Evolutionary conservation across 2,113 vertebrate species (phyloP).

Genomic region (Crotalus viridis): DNA sequence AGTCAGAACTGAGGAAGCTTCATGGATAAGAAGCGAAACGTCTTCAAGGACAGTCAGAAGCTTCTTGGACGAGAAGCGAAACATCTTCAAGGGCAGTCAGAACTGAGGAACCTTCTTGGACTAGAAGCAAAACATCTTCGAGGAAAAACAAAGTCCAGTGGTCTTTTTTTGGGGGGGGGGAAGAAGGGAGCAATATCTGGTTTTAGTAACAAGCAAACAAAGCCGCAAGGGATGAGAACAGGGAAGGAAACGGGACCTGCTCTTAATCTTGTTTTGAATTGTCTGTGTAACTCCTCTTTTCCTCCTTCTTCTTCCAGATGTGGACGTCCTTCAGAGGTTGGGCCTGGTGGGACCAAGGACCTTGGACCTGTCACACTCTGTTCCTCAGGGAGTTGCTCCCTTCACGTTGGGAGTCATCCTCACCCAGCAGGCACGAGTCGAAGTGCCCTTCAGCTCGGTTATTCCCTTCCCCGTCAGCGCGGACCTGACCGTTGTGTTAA

Average conservation of each 20-base stretch:
- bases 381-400: slow-evolving; percentile 85
- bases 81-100: too few species aligned
- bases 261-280: too few species aligned
- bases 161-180: not conserved
- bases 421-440: slow-evolving; percentile 82
- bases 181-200: not conserved
- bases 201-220: not conserved
- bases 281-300: not conserved
- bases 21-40: not conserved
- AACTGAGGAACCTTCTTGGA: too few species aligned
- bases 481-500: slow-evolving; percentile 85
- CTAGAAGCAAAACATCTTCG: too few species aligned
- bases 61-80: too few species aligned
- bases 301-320: slow-evolving; percentile 77
- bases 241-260: not conserved
- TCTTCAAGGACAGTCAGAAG: not conserved
- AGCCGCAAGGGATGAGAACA: not conserved
- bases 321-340: slow-evolving; percentile 89
- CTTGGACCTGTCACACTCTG: slow-evolving; percentile 48
- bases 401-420: slow-evolving; percentile 91
- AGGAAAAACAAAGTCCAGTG: not conserved
- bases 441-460: slow-evolving; percentile 75
- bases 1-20: too few species aligned
- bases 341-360: slow-evolving; percentile 82
- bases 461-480: slow-evolving; percentile 75